Conservation (phyloP, 1,140 invertebrate species). For the Onthophagus taurus region DNA sequence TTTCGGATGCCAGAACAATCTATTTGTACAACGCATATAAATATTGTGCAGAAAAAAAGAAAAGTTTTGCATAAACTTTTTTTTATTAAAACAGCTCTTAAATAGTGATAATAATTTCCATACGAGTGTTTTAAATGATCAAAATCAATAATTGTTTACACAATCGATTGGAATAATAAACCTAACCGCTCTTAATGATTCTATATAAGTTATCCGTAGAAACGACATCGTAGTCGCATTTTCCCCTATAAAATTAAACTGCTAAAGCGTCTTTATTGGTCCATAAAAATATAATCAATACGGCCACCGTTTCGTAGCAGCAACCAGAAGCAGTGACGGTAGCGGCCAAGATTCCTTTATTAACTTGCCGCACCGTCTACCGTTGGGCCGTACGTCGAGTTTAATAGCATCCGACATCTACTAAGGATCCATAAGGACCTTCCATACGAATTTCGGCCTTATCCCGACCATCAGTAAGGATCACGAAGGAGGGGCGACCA, state of each 20-base stretch:
- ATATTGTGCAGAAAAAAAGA: too few relatives aligned
- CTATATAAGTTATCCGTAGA: too few relatives aligned
- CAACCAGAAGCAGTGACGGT: constrained; percentile 8
- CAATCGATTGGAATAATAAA: too few relatives aligned
- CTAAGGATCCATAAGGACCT: constrained; percentile 33
- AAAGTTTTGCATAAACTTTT: too few relatives aligned
- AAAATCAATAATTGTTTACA: too few relatives aligned
- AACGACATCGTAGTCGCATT: too few relatives aligned
- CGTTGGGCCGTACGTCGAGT: constrained; percentile 26
- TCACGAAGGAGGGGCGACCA: constrained; percentile 25
- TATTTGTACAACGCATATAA: too few relatives aligned
- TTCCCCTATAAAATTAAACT: constrained; percentile 29
- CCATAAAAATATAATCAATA: constrained; percentile 33
- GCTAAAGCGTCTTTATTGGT: constrained; percentile 28
- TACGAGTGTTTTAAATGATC: too few relatives aligned
- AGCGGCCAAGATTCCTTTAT: constrained; percentile 22
- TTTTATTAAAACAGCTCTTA: too few relatives aligned
- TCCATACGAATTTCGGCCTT: constrained; percentile 21
- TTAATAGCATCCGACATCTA: constrained; percentile 35
- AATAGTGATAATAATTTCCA: too few relatives aligned
- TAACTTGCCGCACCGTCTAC: constrained; percentile 23
- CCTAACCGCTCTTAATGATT: too few relatives aligned
- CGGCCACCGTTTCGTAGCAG: constrained; percentile 18
- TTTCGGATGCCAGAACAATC: too few relatives aligned
- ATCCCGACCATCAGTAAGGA: constrained; percentile 14